A percentile compares a stretch with the other conserved stretches of the same genome.
phyloP scores from a whole-genome alignment of 1,140 invertebrate species.

The Drosophila suzukii region DNA sequence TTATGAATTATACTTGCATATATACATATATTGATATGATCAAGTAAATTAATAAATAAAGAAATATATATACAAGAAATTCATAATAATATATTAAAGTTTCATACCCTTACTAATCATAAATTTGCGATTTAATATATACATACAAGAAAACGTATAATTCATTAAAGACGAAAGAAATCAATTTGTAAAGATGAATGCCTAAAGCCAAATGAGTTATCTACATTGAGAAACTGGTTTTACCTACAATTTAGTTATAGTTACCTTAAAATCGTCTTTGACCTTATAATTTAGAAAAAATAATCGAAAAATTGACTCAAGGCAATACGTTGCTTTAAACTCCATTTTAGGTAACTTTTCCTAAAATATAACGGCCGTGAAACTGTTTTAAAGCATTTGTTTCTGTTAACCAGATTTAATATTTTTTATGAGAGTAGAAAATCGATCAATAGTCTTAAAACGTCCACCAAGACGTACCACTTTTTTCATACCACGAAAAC shows the following conservation, averaged over 20 bases:
- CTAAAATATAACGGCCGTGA: too few relatives aligned
- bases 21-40: constrained; percentile 82
- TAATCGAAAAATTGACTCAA: constrained; percentile 25
- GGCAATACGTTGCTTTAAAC: too few relatives aligned
- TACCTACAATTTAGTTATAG: too few relatives aligned
- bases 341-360: too few relatives aligned
- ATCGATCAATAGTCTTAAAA: constrained; percentile 49
- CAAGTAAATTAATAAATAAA: constrained; percentile 71
- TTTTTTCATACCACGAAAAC: constrained; percentile 40
- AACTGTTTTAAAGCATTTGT: too few relatives aligned
- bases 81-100: constrained; percentile 73
- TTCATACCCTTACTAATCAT: constrained; percentile 77
- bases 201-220: constrained; percentile 42
- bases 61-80: constrained; percentile 73
- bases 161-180: constrained; percentile 63
- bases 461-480: constrained; percentile 11
- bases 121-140: constrained; percentile 72
- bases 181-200: constrained; percentile 49
- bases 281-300: constrained; percentile 26
- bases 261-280: too few relatives aligned
- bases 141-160: constrained; percentile 48
- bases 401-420: too few relatives aligned
- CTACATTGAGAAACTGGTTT: constrained; percentile 23
- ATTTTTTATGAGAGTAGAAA: too few relatives aligned
- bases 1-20: constrained; percentile 81